phyloP scores from a whole-genome alignment of 2,888 invertebrate genomes.

The Icerya purchasi region DNA sequence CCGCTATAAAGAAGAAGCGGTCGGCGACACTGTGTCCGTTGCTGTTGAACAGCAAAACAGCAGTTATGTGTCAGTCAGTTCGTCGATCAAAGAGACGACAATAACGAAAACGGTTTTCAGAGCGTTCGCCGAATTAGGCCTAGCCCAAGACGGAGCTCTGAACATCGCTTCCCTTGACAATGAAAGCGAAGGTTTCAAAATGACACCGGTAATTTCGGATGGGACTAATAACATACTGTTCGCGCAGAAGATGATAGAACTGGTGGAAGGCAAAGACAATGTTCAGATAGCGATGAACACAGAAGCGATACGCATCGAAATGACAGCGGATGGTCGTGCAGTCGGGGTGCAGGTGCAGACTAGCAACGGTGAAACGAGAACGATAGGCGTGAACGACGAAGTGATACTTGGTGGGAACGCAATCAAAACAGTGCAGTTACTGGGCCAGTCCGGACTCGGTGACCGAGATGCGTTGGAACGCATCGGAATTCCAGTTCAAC shows the following conservation, averaged over 20 bases:
- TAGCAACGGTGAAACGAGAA: neutral
- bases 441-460: conserved; percentile 6
- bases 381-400: conserved; percentile 1
- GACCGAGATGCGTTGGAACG: conserved; percentile 1
- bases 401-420: conserved; percentile 3
- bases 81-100: neutral
- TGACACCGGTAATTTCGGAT: conserved; percentile 1
- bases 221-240: neutral
- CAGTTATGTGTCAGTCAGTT: neutral
- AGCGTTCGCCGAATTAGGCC: conserved; percentile 4
- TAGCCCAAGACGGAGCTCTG: neutral
- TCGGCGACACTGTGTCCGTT: neutral
- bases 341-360: conserved; percentile 5
- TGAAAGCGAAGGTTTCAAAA: neutral
- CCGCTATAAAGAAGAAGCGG: neutral
- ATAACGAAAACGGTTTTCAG: neutral
- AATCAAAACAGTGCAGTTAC: neutral
- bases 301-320: neutral
- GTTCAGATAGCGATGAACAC: conserved; percentile 3
- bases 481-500: conserved; percentile 1
- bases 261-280: conserved; percentile 2
- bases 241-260: conserved; percentile 4
- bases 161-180: neutral
- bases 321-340: conserved; percentile 1
- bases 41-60: neutral